Evolutionary conservation across 2,113 vertebrate species (phyloP).

Genomic region (Tonatia bakeri): DNA sequence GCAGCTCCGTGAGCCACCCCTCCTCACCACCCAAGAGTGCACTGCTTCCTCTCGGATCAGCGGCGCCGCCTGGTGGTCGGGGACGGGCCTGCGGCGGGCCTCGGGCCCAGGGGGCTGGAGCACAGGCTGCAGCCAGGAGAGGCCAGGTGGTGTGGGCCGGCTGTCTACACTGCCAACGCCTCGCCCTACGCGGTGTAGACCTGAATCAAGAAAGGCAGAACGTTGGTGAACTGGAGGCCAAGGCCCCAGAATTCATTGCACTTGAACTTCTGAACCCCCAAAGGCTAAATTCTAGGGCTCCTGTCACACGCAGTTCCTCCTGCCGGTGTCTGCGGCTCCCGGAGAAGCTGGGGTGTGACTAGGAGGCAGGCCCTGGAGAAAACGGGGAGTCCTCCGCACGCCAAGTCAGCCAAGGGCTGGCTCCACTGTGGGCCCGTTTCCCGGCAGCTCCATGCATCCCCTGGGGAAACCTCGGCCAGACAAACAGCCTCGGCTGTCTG

Average conservation of each 20-base stretch:
- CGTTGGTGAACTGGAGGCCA: neutral
- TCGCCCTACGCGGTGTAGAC: neutral
- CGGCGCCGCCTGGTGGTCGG: neutral
- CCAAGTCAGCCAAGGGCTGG: neutral
- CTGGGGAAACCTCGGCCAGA: accelerated
- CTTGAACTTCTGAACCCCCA: neutral
- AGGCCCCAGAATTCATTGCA: neutral
- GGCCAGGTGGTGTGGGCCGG: too few species aligned
- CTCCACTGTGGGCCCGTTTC: neutral
- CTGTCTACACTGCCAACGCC: too few species aligned
- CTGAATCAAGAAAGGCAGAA: neutral
- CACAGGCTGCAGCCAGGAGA: neutral
- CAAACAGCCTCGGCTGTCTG: neutral
- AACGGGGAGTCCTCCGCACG: neutral
- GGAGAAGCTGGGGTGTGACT: neutral
- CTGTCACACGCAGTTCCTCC: neutral
- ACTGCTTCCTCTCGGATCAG: neutral
- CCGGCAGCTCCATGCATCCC: accelerated
- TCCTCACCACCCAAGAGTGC: too few species aligned
- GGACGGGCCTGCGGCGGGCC: neutral
- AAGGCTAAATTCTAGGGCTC: neutral
- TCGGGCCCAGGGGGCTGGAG: neutral
- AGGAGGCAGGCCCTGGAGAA: neutral
- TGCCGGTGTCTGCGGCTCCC: accelerated
- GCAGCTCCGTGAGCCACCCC: too few species aligned